Evolutionary conservation across 2,113 vertebrate genomes (phyloP).

Genomic region (Mobula birostris): DNA sequence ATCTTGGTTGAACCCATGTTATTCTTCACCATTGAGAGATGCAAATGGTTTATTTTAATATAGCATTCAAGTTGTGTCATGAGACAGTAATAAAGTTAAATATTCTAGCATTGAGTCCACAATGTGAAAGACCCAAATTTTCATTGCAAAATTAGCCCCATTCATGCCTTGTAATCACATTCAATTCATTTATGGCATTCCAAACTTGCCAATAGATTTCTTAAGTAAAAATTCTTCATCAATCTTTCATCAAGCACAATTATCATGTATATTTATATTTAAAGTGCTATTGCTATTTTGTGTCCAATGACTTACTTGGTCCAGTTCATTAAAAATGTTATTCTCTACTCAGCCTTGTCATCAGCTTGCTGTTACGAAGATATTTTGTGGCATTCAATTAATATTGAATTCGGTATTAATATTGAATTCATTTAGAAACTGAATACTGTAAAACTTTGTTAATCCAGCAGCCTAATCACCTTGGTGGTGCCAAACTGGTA

Average conservation of each 20-base stretch:
- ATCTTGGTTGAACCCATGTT: neutral
- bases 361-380: neutral
- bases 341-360: neutral
- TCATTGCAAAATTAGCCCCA: neutral
- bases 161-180: neutral
- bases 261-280: neutral
- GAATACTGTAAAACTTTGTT: too few relatives aligned
- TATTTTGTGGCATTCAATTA: neutral
- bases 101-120: neutral
- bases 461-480: too few relatives aligned
- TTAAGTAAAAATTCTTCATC: neutral
- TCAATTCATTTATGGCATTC: neutral
- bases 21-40: neutral
- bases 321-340: neutral
- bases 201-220: neutral
- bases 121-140: neutral
- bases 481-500: too few relatives aligned
- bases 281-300: neutral
- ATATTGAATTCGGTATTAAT: too few relatives aligned
- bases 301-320: neutral
- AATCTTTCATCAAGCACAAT: neutral
- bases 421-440: neutral
- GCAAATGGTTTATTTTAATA: neutral
- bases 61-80: neutral
- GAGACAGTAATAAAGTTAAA: neutral